Evolutionary conservation across 1,140 invertebrate genomes (phyloP), one percentile per base, ranked within the genome.

Genomic region (Heliothis subflexa): DNA sequence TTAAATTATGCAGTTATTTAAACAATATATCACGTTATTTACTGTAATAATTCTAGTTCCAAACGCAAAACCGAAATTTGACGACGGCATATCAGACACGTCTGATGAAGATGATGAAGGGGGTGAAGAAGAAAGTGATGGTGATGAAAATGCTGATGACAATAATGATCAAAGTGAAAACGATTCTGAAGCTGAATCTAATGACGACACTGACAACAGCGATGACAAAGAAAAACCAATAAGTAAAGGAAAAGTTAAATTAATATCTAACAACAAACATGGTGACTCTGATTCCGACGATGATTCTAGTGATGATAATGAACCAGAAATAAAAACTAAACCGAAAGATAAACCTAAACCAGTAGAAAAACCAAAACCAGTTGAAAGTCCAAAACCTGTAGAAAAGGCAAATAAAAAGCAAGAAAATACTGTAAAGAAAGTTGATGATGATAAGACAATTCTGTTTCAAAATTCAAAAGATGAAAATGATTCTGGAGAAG

Each of bases 51-150:
- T 91, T 90, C 40, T 78, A 94, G 92, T 94, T 47, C 93, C 93
- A 55, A 93, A 93, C 57, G 83, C 89, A 11, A 92, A 90, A 61
- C 89, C 88, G 33, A 89, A 90, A 78, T 93, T 92, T 70, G 82
- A 94, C 16, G 91, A 93, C 77, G 93, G 93, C 14, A 84, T 93
- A 80, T 92, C 91, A 21, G 89, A 94, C 78, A 85, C 81, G 25
- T 88, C 84, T n/a, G 84, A 91, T 28, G 88, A 85, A 79, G 89
- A 91, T 28, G 86, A 89, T 59, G 86, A 88, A 74, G 86, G 85
- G 16, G 83, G 80, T 47, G 77, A 86, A 45, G 85, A 87, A 49
- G 80, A 84, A 11, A 74, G 89, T 68, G 87, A 89, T 49, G 85
- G 87, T 71, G 86, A 85, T 14, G 83, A 79, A 49, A 68, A 87